A percentile compares a stretch with the other conserved stretches of the same genome.
These are phyloP conservation scores for Conger conger DNA, from an alignment of 2,113 vertebrate species.

Conservation along the genomic window DNA sequence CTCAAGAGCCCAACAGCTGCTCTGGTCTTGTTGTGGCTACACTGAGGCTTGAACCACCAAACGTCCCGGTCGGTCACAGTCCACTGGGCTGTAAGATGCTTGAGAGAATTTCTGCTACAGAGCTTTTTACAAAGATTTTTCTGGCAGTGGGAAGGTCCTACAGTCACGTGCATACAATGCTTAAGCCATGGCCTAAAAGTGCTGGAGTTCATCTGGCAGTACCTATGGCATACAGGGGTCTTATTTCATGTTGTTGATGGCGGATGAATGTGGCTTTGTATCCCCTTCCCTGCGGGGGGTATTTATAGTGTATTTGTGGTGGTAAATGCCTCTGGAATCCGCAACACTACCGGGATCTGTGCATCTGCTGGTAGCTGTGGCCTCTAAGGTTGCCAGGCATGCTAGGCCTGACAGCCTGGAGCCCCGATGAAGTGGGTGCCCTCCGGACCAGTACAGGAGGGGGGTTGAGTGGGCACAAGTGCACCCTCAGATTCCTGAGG, in stretches of 20 bases:
- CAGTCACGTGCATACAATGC: slow-evolving; percentile 12
- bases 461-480: slow-evolving; percentile 1
- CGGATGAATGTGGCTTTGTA: slow-evolving; percentile 27
- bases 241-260: slow-evolving; percentile 39
- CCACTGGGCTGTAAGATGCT: no score
- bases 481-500: slow-evolving; percentile 23
- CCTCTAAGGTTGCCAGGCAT: slow-evolving; percentile 34
- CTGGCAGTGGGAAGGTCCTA: neutral
- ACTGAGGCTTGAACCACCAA: no score
- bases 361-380: neutral
- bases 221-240: slow-evolving; percentile 31
- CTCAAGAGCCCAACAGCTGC: no score
- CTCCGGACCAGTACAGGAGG: slow-evolving; percentile 21
- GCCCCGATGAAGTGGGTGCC: neutral
- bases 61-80: no score
- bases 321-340: slow-evolving; percentile 39
- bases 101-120: neutral
- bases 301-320: slow-evolving; percentile 46
- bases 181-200: slow-evolving; percentile 8
- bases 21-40: no score
- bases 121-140: neutral
- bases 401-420: slow-evolving; percentile 21
- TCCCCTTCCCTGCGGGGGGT: slow-evolving; percentile 30
- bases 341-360: slow-evolving; percentile 34
- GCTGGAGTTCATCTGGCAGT: slow-evolving; percentile 15